These are phyloP conservation scores for Cottoperca gobio DNA, from an alignment of 2,797 vertebrate species.

Conservation along the genomic window DNA sequence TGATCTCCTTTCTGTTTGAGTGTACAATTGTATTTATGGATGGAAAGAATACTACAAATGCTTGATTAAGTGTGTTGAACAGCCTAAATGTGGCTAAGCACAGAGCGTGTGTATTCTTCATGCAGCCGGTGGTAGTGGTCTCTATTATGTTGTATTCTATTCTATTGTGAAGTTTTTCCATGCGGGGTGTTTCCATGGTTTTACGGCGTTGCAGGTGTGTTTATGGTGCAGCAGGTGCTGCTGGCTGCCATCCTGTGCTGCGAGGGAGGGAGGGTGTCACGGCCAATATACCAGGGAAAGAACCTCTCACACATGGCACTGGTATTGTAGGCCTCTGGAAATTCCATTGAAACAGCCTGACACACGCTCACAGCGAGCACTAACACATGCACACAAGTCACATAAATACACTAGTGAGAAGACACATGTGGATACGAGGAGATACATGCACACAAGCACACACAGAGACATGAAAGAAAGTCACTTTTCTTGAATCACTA, in stretches of 20 bases:
- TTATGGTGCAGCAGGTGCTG: slow-evolving; percentile 76
- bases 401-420: slow-evolving; percentile 55
- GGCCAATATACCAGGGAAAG: slow-evolving; percentile 72
- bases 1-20: neutral
- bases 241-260: slow-evolving; percentile 57
- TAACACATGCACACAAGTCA: slow-evolving; percentile 48
- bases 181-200: slow-evolving; percentile 56
- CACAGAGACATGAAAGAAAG: slow-evolving; percentile 3
- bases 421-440: slow-evolving; percentile 38
- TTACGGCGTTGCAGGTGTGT: slow-evolving; percentile 76
- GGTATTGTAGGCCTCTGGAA: slow-evolving; percentile 71
- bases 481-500: neutral
- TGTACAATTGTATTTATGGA: neutral
- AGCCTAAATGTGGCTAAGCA: slow-evolving; percentile 1
- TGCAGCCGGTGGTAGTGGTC: slow-evolving; percentile 23
- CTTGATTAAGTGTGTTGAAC: too few species aligned
- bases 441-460: slow-evolving; percentile 3
- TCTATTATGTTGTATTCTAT: slow-evolving; percentile 24
- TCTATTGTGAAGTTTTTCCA: slow-evolving; percentile 37
- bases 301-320: slow-evolving; percentile 75
- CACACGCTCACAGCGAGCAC: slow-evolving; percentile 53
- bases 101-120: neutral
- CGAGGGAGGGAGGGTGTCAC: slow-evolving; percentile 58
- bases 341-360: slow-evolving; percentile 71
- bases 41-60: neutral